phyloP scores from a whole-genome alignment of 2,797 vertebrate genomes.

The Scarus forsteni region DNA sequence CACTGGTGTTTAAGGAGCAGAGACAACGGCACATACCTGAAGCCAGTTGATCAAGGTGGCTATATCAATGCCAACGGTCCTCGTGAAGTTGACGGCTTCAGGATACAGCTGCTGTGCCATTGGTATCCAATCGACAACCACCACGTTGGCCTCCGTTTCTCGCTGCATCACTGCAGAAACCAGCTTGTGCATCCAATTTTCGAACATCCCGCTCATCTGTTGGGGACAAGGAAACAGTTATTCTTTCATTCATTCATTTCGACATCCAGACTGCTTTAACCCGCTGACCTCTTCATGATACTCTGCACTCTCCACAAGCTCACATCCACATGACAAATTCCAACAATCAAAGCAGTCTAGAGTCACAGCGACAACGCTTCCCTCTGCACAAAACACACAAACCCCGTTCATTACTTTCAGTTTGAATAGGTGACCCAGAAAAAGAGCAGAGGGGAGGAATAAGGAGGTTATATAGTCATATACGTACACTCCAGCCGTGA shows the following conservation, averaged over 20 bases:
- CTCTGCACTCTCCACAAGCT: slow-evolving; percentile 14
- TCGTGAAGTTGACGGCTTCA: slow-evolving; percentile 90
- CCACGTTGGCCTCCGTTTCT: slow-evolving; percentile 89
- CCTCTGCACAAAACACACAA: background rate
- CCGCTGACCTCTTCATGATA: slow-evolving; percentile 8
- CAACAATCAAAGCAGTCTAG: slow-evolving; percentile 21
- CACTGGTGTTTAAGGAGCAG: background rate
- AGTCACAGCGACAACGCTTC: background rate
- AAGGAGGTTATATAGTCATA: accelerated
- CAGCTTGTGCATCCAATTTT: slow-evolving; percentile 90
- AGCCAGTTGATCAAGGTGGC: slow-evolving; percentile 92
- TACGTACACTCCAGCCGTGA: slow-evolving; percentile 94
- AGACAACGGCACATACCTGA: slow-evolving; percentile 82
- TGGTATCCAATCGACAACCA: slow-evolving; percentile 92
- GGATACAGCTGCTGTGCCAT: slow-evolving; percentile 93
- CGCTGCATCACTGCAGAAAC: slow-evolving; percentile 88
- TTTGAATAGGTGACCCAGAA: background rate
- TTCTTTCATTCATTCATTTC: background rate
- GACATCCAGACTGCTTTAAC: background rate
- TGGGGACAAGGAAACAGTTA: background rate
- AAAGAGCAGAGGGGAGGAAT: background rate
- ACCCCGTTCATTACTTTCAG: background rate
- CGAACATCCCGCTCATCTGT: slow-evolving; percentile 93
- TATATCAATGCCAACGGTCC: slow-evolving; percentile 84
- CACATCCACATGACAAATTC: slow-evolving; percentile 51